Evolutionary conservation across 2,113 vertebrate genomes (phyloP).

Genomic region (Hepsetus odoe): DNA sequence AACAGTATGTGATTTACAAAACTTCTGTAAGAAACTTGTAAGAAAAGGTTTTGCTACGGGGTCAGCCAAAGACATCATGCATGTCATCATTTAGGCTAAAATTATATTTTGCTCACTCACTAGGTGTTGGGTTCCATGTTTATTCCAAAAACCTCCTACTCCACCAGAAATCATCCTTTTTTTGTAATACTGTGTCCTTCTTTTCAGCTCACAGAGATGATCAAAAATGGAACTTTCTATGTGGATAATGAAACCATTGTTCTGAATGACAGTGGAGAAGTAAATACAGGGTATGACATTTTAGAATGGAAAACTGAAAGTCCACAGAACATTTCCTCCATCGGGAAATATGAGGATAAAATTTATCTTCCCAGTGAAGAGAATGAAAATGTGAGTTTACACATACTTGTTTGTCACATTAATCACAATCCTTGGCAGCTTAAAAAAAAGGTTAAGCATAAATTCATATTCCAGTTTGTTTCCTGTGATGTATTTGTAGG

Average conservation of each 20-base stretch:
- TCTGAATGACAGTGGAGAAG: conserved; percentile 75
- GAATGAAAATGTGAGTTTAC: not conserved
- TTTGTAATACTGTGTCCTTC: not conserved
- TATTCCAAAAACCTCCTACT: too few relatives aligned
- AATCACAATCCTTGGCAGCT: conserved; percentile 51
- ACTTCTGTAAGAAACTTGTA: too few relatives aligned
- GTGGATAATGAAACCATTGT: conserved; percentile 60
- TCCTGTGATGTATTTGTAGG: not conserved
- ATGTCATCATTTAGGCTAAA: too few relatives aligned
- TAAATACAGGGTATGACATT: conserved; percentile 77
- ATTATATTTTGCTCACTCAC: too few relatives aligned
- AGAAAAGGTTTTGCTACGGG: too few relatives aligned
- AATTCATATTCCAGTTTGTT: not conserved
- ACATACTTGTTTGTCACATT: not conserved
- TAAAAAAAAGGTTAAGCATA: too few relatives aligned
- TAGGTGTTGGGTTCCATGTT: too few relatives aligned
- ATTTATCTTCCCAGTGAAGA: not conserved
- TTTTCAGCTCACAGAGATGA: conserved; percentile 72
- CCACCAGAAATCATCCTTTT: not conserved
- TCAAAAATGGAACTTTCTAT: conserved; percentile 70
- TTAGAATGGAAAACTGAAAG: conserved; percentile 71
- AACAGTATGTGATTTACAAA: too few relatives aligned
- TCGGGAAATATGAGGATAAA: not conserved
- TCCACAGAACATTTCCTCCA: conserved; percentile 35
- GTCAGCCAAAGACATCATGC: too few relatives aligned